phyloP scores from a whole-genome alignment of 2,113 vertebrate genomes.

The Sprattus sprattus region DNA sequence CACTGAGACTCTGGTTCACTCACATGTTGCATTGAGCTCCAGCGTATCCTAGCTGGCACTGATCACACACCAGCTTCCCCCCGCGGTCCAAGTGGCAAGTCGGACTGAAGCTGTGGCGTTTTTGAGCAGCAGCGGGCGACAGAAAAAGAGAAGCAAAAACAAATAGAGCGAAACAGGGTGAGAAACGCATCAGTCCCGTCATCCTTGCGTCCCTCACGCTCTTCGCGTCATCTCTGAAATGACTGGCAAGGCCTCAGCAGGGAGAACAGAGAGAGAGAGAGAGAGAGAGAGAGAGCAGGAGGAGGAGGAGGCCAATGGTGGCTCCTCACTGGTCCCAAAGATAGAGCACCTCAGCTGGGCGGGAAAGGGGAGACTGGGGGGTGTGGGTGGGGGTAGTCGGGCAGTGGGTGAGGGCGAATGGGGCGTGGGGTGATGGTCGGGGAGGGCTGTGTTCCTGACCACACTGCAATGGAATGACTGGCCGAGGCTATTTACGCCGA shows the following conservation, averaged over 20 bases:
- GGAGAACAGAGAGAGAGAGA: neutral
- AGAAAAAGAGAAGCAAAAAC: conserved; percentile 49
- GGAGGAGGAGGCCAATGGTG: conserved; percentile 49
- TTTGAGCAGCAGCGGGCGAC: conserved; percentile 51
- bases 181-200: conserved; percentile 36
- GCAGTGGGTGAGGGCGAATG: neutral
- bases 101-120: conserved; percentile 87
- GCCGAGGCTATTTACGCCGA: conserved; percentile 68
- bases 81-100: conserved; percentile 80
- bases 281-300: conserved; percentile 44
- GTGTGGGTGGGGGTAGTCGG: neutral
- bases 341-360: conserved; percentile 59
- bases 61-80: conserved; percentile 83
- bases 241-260: neutral
- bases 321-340: conserved; percentile 58
- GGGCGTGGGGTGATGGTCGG: neutral
- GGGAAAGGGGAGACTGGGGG: conserved; percentile 2
- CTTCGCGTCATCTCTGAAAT: neutral
- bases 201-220: neutral
- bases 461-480: conserved; percentile 59
- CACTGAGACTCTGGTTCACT: conserved; percentile 47
- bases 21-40: conserved; percentile 91
- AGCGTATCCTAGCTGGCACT: conserved; percentile 78
- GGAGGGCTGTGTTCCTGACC: conserved; percentile 54
- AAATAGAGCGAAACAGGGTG: conserved; percentile 53